Evolutionary conservation across 2,888 invertebrate species (phyloP), one percentile per base, ranked within the genome.

Genomic region (Epinotia ramella): DNA sequence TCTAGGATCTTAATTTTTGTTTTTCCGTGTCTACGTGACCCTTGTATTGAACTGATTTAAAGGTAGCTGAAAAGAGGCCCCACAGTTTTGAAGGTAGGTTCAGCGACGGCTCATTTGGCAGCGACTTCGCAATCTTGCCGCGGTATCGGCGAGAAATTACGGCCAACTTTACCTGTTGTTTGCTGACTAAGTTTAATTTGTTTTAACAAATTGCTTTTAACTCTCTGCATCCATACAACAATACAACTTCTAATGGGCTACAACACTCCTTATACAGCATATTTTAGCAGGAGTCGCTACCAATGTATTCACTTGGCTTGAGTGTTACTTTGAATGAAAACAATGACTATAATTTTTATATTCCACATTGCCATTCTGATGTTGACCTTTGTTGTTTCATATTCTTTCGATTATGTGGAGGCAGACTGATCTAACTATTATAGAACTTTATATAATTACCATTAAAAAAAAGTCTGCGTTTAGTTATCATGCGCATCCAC

Each of bases 31-130:
- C 13, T 46, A 3, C 46, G 13, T 46, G 12, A 2, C 12, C 46
- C 13, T 13, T n/a, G n/a, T 53, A 53, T 53, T 53, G 53, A 53
- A 53, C n/a, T 53, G 13, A 53, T 53, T 53, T 53, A 6, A n/a
- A n/a, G 53, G n/a, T 53, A 6, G 53, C 6, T 6, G 53, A 53
- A 53, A n/a, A n/a, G 6, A 53, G 16, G 53, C 53, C n/a, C 16
- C 53, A 53, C 33, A 62, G 60, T 70, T 70, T 70, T 70, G 33
- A 70, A 62, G 70, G 59, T 44, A 46, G 24, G 16, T 62, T 53
- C 53, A n/a, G n/a, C 5, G 1, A 63, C 28, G 49, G 62, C 70
- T 63, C 70, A 18, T 70, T 70, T 63, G 62, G 62, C 53, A 49
- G 44, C 69, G 46, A 63, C 53, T 62, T 28, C 33, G 16, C 46